Evolutionary conservation across 1,140 invertebrate species (phyloP).

Genomic region (Proctacanthus coquilletti): DNA sequence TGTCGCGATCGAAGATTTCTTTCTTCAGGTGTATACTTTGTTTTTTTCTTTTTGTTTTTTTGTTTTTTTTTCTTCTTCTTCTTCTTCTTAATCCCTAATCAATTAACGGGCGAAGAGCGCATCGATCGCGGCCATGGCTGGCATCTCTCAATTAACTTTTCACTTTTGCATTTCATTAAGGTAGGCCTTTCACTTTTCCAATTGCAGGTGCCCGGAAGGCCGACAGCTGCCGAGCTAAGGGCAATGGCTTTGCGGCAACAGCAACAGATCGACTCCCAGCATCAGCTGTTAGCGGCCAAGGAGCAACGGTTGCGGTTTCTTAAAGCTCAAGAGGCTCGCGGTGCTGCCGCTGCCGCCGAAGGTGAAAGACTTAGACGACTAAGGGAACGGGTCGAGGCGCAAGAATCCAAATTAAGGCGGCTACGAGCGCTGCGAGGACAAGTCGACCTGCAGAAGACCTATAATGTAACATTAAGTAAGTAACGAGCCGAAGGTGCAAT

Average conservation of each 20-base stretch:
- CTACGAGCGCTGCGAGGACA: conserved; percentile 78
- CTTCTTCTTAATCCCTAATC: background rate
- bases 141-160: background rate
- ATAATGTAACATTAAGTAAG: conserved; percentile 85
- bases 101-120: background rate
- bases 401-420: conserved; percentile 83
- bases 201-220: conserved; percentile 68
- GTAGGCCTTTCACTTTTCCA: too few species aligned
- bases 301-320: conserved; percentile 87
- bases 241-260: conserved; percentile 91
- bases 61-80: too few species aligned
- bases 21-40: too few species aligned
- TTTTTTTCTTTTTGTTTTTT: too few species aligned
- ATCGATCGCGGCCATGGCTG: background rate
- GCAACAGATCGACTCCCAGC: conserved; percentile 88
- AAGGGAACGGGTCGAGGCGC: conserved; percentile 79
- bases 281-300: conserved; percentile 76
- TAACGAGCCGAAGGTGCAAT: too few species aligned
- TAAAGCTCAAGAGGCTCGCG: conserved; percentile 70
- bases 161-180: conserved; percentile 1
- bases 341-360: conserved; percentile 57
- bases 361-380: conserved; percentile 73
- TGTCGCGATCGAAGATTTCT: too few species aligned
- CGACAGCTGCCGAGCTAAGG: conserved; percentile 81
- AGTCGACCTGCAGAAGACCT: conserved; percentile 78